A percentile compares a stretch with the other conserved stretches of the same genome.
Conservation (phyloP, 2,888 invertebrate genomes). For the Eubasilissa splendida region DNA sequence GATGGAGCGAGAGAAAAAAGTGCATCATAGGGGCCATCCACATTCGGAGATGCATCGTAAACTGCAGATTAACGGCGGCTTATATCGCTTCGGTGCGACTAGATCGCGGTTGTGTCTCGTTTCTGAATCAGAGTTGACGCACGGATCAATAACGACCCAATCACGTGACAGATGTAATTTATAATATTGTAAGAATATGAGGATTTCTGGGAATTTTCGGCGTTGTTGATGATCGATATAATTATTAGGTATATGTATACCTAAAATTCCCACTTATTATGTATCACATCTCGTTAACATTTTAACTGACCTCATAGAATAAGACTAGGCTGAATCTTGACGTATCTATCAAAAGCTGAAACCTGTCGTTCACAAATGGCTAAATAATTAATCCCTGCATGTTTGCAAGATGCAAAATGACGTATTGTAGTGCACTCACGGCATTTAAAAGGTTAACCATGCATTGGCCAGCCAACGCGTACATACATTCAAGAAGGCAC, state of each 20-base stretch:
- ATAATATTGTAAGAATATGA: neutral
- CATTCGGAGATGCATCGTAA: neutral
- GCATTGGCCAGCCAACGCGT: no score
- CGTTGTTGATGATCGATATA: slow-evolving; percentile 13
- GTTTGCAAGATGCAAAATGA: no score
- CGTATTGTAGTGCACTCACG: no score
- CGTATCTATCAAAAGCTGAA: no score
- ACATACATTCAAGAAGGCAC: no score
- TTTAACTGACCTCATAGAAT: no score
- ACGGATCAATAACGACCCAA: slow-evolving; percentile 34
- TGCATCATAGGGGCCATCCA: slow-evolving; percentile 14
- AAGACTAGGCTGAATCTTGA: no score
- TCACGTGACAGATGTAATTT: slow-evolving; percentile 37
- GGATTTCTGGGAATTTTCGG: slow-evolving; percentile 20
- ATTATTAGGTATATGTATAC: no score
- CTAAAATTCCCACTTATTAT: no score
- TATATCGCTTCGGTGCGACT: neutral
- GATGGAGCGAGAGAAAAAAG: slow-evolving; percentile 17
- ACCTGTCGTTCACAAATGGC: no score
- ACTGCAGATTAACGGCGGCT: neutral
- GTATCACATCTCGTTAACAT: neutral
- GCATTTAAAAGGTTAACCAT: no score
- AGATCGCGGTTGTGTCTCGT: neutral
- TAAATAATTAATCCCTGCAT: no score
- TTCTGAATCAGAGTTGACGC: neutral